Percentiles rank a stretch among this genome's conserved stretches.
These are phyloP conservation scores for Oryctolagus cuniculus DNA, from an alignment of 2,113 vertebrate species.

Conservation along the genomic window mOryCun1.1 NC_091437.1:30335501-30336000, in stretches of 20 bases:
- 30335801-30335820: neutral
- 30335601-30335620: too few relatives aligned
- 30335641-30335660: too few relatives aligned
- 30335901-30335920: slow-evolving; percentile 14
- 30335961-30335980: slow-evolving; percentile 26
- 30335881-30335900: neutral
- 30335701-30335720: neutral
- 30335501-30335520: too few relatives aligned
- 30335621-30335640: too few relatives aligned
- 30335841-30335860: neutral
- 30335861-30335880: slow-evolving; percentile 5
- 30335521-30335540: too few relatives aligned
- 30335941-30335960: neutral
- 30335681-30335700: too few relatives aligned
- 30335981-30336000: neutral
- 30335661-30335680: too few relatives aligned
- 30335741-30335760: slow-evolving; percentile 37
- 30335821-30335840: neutral
- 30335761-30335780: neutral
- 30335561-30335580: too few relatives aligned
- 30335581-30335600: too few relatives aligned
- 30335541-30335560: too few relatives aligned
- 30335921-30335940: slow-evolving; percentile 8
- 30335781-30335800: neutral
- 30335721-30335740: neutral